Conservation (phyloP, 2,888 invertebrate species). For the Tupiocoris notatus region DNA sequence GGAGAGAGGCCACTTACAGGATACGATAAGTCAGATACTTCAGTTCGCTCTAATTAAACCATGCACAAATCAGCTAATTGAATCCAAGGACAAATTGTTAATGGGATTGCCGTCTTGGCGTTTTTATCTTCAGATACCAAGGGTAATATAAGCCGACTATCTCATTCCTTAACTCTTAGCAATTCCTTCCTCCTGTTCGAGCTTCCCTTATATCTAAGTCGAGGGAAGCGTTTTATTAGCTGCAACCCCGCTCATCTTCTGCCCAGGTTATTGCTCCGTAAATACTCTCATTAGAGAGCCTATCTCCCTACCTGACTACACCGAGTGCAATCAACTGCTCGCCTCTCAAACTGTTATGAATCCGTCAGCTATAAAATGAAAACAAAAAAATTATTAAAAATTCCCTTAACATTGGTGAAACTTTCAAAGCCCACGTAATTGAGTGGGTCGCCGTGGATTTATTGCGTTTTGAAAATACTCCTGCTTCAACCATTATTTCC, state of each 20-base stretch:
- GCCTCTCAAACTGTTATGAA: background rate
- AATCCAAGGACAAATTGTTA: background rate
- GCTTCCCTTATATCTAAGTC: background rate
- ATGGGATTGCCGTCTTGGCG: background rate
- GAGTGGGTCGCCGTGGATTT: too few species aligned
- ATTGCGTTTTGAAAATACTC: too few species aligned
- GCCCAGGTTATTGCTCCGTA: background rate
- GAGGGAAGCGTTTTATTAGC: background rate
- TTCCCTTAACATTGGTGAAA: too few species aligned
- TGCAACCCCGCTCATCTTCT: background rate
- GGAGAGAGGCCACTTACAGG: too few species aligned
- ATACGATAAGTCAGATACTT: too few species aligned
- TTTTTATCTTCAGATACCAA: background rate
- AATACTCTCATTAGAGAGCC: background rate
- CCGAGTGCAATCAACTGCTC: background rate
- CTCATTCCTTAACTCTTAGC: conserved; percentile 26
- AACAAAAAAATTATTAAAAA: background rate
- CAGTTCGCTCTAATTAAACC: too few species aligned
- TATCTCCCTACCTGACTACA: background rate
- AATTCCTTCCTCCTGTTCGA: conserved; percentile 7
- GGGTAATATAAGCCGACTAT: background rate
- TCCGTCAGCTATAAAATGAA: background rate
- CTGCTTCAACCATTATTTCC: too few species aligned
- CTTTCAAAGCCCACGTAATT: too few species aligned
- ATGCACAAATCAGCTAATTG: too few species aligned